phyloP scores from a whole-genome alignment of 1,140 invertebrate genomes.

The Drosophila littoralis region DNA sequence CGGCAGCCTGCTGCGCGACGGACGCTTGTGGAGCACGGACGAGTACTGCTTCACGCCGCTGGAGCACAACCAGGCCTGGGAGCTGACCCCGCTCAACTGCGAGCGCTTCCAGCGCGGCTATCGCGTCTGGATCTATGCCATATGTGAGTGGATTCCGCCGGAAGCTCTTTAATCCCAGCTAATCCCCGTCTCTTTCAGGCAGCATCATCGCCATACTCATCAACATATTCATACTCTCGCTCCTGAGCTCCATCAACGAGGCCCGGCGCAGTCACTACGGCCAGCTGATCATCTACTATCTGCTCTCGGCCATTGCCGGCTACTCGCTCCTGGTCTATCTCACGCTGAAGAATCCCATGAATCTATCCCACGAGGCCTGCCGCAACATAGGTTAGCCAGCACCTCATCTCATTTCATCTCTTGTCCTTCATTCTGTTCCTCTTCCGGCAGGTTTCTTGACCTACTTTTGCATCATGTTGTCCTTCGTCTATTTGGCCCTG shows the following conservation, averaged over 20 bases:
- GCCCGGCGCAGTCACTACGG: conserved; percentile 73
- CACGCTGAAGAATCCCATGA: conserved; percentile 73
- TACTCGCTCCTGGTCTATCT: conserved; percentile 68
- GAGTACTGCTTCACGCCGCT: conserved; percentile 75
- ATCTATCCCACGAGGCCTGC: conserved; percentile 65
- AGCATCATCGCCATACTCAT: conserved; percentile 73
- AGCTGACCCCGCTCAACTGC: conserved; percentile 69
- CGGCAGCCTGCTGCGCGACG: conserved; percentile 51
- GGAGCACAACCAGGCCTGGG: conserved; percentile 71
- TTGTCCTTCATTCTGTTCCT: too few relatives aligned
- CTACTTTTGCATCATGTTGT: conserved; percentile 90
- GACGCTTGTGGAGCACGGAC: conserved; percentile 63
- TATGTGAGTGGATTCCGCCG: conserved; percentile 50
- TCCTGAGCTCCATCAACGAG: conserved; percentile 60
- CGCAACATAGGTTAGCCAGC: conserved; percentile 63
- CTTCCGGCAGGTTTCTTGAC: conserved; percentile 86
- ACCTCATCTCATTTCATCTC: accelerated
- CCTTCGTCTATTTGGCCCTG: conserved; percentile 91
- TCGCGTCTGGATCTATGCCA: conserved; percentile 77
- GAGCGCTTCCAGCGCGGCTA: conserved; percentile 75
- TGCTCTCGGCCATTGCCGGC: conserved; percentile 59
- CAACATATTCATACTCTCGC: conserved; percentile 64
- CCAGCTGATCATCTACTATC: conserved; percentile 73
- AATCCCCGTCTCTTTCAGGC: conserved; percentile 37
- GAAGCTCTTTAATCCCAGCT: neutral